These are phyloP conservation scores for Micrasema minimum DNA, from an alignment of 1,140 invertebrate genomes.

Conservation along the genomic window DNA sequence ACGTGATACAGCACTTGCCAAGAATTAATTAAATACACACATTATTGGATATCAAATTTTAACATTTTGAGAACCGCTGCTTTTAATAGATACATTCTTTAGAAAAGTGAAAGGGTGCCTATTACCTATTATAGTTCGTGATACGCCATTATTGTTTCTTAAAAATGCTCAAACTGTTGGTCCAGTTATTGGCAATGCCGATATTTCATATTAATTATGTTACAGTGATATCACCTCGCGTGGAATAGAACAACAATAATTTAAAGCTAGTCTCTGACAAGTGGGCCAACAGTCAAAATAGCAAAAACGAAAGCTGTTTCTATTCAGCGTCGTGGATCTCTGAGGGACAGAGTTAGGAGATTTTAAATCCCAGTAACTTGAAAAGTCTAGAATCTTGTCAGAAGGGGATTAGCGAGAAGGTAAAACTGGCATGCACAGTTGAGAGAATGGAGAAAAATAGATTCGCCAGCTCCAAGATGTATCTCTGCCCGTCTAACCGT, in stretches of 20 bases:
- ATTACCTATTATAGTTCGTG: conserved; percentile 8
- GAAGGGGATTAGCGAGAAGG: not conserved
- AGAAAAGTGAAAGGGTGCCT: conserved; percentile 37
- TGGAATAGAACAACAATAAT: no score
- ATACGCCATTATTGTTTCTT: conserved; percentile 20
- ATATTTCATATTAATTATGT: conserved; percentile 17
- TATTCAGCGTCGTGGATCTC: not conserved
- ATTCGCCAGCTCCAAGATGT: not conserved
- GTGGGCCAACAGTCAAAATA: not conserved
- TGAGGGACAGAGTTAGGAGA: not conserved
- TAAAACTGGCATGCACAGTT: not conserved
- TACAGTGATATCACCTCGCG: conserved; percentile 4
- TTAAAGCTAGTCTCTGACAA: not conserved
- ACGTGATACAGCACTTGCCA: no score
- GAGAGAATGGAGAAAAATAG: not conserved
- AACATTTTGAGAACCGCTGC: not conserved
- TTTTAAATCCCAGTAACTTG: not conserved
- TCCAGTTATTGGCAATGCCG: not conserved
- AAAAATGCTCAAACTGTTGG: not conserved
- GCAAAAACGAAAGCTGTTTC: not conserved
- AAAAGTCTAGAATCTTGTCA: not conserved
- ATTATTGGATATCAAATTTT: not conserved
- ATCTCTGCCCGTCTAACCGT: not conserved
- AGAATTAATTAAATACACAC: no score
- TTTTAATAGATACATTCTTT: conserved; percentile 4